Conservation (phyloP, 2,113 vertebrate genomes). For the Hippoglossus stenolepis region DNA sequence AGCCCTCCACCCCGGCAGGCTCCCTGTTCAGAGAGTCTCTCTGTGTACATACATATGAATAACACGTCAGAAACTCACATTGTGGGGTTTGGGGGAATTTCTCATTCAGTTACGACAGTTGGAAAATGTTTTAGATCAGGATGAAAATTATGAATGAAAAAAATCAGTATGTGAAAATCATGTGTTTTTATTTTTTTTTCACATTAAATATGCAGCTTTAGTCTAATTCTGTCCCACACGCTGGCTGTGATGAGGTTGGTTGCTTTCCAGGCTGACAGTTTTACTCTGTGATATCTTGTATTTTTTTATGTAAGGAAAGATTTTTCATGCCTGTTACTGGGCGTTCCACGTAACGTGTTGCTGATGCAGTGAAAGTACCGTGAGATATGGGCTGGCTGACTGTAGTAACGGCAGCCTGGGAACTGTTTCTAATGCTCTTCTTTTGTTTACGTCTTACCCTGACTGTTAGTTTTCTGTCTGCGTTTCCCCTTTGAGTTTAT, state of each 20-base stretch:
- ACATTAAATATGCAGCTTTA: constrained; percentile 51
- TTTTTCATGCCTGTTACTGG: constrained; percentile 31
- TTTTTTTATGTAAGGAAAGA: constrained; percentile 49
- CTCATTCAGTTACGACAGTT: constrained; percentile 30
- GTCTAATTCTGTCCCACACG: constrained; percentile 46
- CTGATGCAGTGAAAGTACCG: constrained; percentile 37
- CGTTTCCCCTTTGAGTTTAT: constrained; percentile 30
- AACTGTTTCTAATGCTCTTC: constrained; percentile 25
- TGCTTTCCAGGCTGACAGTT: constrained; percentile 47
- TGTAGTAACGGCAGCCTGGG: constrained; percentile 34
- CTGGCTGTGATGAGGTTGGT: constrained; percentile 57
- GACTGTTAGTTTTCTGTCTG: constrained; percentile 8
- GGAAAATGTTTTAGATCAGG: constrained; percentile 35
- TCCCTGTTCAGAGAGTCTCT: constrained; percentile 41
- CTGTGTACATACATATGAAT: constrained; percentile 69
- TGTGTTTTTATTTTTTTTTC: constrained; percentile 52
- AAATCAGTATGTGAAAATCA: constrained; percentile 16
- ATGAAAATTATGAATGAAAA: constrained; percentile 42
- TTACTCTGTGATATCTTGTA: constrained; percentile 43
- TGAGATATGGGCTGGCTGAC: constrained; percentile 18
- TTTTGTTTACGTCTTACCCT: constrained; percentile 35
- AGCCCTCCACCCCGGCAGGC: constrained; percentile 38
- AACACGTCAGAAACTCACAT: constrained; percentile 48
- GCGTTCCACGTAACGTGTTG: constrained; percentile 28
- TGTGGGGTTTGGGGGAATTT: constrained; percentile 48